phyloP scores from a whole-genome alignment of 2,797 vertebrate species.

The Gymnoscopelus braueri region DNA sequence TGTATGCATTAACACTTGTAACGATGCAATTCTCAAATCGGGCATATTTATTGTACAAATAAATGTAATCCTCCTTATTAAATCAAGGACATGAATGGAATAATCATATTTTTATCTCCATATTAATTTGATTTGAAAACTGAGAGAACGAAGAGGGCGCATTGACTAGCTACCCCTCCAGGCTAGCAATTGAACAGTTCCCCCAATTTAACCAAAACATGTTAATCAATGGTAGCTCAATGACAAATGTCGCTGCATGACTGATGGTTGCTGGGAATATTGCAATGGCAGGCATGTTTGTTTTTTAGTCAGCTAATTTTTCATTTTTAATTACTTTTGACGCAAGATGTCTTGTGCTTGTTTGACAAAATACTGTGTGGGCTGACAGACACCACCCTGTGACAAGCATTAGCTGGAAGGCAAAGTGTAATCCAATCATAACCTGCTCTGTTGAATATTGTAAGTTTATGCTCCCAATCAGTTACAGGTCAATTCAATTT shows the following conservation, averaged over 20 bases:
- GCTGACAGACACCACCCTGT: background rate
- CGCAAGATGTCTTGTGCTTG: conserved; percentile 19
- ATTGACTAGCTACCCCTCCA: conserved; percentile 27
- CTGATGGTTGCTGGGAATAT: conserved; percentile 32
- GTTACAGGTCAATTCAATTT: conserved; percentile 11
- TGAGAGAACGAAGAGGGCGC: background rate
- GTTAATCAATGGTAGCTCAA: conserved; percentile 42
- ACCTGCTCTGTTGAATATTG: conserved; percentile 11
- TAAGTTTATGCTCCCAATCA: conserved; percentile 12
- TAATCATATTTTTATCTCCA: conserved; percentile 1
- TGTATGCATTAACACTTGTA: background rate
- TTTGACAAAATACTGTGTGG: conserved; percentile 23
- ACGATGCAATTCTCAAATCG: conserved; percentile 15
- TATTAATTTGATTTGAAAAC: background rate
- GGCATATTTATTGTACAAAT: conserved; percentile 7
- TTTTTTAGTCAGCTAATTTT: conserved; percentile 41
- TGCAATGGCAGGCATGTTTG: conserved; percentile 32
- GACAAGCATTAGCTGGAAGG: conserved; percentile 16
- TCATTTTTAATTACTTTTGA: conserved; percentile 35
- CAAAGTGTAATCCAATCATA: background rate
- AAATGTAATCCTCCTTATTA: conserved; percentile 14
- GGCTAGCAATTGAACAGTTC: conserved; percentile 34
- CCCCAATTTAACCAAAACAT: conserved; percentile 39
- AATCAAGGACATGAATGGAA: background rate
- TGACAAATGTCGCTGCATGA: conserved; percentile 43